Evolutionary conservation across 2,797 vertebrate species (phyloP).

Genomic region (Podarcis lilfordi): DNA sequence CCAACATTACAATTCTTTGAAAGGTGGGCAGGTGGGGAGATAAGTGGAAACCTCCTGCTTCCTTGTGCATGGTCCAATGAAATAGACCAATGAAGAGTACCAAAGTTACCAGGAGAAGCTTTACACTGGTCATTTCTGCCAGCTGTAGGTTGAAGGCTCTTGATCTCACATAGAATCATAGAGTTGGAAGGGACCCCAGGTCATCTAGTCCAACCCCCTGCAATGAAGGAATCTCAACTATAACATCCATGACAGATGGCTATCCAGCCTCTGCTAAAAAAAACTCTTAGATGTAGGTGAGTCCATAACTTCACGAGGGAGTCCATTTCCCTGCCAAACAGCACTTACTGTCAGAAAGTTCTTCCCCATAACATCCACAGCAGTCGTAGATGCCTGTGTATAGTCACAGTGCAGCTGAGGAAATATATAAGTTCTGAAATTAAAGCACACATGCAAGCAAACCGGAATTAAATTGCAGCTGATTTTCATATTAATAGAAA

Average conservation of each 20-base stretch:
- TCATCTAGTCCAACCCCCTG: background rate
- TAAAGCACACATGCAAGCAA: conserved; percentile 37
- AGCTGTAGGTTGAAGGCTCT: too few relatives aligned
- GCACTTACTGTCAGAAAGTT: too few relatives aligned
- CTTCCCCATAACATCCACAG: background rate
- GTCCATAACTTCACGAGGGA: too few relatives aligned
- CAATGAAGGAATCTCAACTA: background rate
- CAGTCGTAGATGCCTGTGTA: background rate
- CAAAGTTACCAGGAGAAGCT: background rate
- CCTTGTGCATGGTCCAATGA: background rate
- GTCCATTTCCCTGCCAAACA: too few relatives aligned
- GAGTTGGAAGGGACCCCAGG: background rate
- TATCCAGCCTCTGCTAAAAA: too few relatives aligned
- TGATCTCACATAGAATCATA: background rate
- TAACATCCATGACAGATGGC: background rate
- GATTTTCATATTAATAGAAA: conserved; percentile 77
- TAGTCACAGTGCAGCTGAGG: conserved; percentile 59
- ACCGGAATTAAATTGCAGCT: conserved; percentile 65
- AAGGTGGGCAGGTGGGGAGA: too few relatives aligned
- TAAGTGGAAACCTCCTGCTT: too few relatives aligned
- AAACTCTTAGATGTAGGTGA: too few relatives aligned
- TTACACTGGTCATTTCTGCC: background rate
- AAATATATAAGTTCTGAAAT: conserved; percentile 59
- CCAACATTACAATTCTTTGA: too few relatives aligned
- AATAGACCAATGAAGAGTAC: background rate